Percentiles rank a stretch among this genome's conserved stretches.
Conservation (phyloP, 2,113 vertebrate species). For the Centropristis striata region DNA sequence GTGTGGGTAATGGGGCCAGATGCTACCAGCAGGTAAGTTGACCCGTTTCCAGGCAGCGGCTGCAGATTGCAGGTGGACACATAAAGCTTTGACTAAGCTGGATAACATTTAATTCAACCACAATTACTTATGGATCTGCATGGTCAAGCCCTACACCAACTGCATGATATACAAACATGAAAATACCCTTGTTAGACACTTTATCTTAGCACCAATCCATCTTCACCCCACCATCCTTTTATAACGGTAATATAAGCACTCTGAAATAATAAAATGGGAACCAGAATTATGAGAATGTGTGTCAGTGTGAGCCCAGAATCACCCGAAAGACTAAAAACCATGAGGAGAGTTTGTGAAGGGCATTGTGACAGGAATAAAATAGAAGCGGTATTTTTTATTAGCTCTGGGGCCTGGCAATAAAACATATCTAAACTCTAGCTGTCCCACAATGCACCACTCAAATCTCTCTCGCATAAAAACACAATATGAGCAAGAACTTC, state of each 20-base stretch:
- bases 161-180: background rate
- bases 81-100: background rate
- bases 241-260: constrained; percentile 15
- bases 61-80: constrained; percentile 39
- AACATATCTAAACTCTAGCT: constrained; percentile 30
- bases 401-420: constrained; percentile 5
- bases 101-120: constrained; percentile 13
- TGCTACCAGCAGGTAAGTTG: constrained; percentile 58
- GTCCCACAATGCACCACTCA: constrained; percentile 26
- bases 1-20: constrained; percentile 69
- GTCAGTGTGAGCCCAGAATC: background rate
- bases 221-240: constrained; percentile 5
- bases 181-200: background rate
- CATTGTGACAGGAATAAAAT: constrained; percentile 29
- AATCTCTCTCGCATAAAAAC: too few relatives aligned
- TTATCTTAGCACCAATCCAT: background rate
- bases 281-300: background rate
- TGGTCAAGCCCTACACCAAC: background rate
- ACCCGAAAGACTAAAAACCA: constrained; percentile 5
- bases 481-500: constrained; percentile 1
- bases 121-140: background rate
- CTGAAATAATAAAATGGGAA: background rate
- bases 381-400: constrained; percentile 34
- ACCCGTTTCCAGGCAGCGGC: constrained; percentile 56
- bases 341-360: constrained; percentile 43